Base-by-base conservation (phyloP, 1,140 invertebrate species). In the Maniola jurtina region DNA sequence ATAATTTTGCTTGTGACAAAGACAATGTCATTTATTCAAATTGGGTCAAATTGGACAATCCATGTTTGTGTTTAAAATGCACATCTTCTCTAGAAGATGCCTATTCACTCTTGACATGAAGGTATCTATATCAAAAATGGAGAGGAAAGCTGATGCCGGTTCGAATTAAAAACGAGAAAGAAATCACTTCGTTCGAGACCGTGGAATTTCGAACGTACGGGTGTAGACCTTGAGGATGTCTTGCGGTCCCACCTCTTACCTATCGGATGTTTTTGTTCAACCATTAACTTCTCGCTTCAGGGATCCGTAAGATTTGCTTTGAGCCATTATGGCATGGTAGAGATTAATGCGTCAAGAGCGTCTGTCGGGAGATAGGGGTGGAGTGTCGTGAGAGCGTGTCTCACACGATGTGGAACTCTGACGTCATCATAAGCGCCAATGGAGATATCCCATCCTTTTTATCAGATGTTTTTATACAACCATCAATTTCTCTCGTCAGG, bases 341-440 rank as follows among this genome's bases (percentile, higher is more conserved):
- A 36, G 95, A 96, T 81, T 86, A 92, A n/a, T 70, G 78, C 6
- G 92, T 95, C 0, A 93, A 92, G 61, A 66, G 80, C 13, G 76
- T 93, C 7, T 95, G 95, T 70, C 69, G 82, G 0, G 88, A 93
- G 61, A 81, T 91, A 33, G 91, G 90, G 48, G 92, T 95, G 2
- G 77, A 91, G 59, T 93, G 91, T 25, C 84, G 91, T 15, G 94
- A 94, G 70, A 91, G 92, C 75, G 92, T 94, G 1, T 95, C 95
- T 0, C 95, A 96, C 75, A 96, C 95, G 0, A 86, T 96, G 9
- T 96, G 95, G 92, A 92, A 95, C 75, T 93, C 94, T 0, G 91
- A 93, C 52, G 90, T 89, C 38, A 93, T 96, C 47, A 93, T 95
- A 7, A 83, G 92, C 38, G 92, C 92, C 33, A 96, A 96, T 80